A percentile compares a stretch with the other conserved stretches of the same genome.
phyloP scores from a whole-genome alignment of 2,797 vertebrate species.

The Falco concolor region DNA sequence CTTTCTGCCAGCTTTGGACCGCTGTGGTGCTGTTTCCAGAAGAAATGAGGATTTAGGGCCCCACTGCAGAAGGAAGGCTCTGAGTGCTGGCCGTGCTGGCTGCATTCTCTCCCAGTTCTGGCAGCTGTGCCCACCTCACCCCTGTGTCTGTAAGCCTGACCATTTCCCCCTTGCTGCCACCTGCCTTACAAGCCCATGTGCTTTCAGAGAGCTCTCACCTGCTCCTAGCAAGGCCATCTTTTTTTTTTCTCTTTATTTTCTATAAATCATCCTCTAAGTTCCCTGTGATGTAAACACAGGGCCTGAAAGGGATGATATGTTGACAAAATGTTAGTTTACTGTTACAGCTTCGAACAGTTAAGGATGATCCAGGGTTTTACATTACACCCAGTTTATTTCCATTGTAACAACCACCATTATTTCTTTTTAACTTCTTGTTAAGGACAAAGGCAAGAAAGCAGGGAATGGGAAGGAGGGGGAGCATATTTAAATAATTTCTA shows the following conservation, averaged over 20 bases:
- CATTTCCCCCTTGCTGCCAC: background rate
- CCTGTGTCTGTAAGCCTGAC: background rate
- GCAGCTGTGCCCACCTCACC: background rate
- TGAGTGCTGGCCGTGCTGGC: accelerated
- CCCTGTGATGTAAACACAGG: background rate
- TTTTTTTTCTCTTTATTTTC: background rate
- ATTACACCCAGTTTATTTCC: background rate
- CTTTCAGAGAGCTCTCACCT: background rate
- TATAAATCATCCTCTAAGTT: background rate
- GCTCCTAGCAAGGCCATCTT: background rate
- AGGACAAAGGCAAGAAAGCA: background rate
- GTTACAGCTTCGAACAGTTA: background rate
- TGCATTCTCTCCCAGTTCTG: background rate
- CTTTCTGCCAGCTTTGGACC: background rate
- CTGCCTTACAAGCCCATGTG: accelerated
- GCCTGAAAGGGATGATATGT: background rate
- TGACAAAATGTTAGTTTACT: background rate
- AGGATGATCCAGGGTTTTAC: background rate
- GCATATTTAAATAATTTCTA: background rate
- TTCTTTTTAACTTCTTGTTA: background rate
- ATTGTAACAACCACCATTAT: background rate
- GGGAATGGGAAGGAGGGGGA: background rate
- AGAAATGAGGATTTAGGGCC: background rate
- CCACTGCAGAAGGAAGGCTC: background rate
- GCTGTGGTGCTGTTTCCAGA: background rate